Base-by-base conservation (phyloP, 2,797 vertebrate genomes). In the Chrosomus eos region DNA sequence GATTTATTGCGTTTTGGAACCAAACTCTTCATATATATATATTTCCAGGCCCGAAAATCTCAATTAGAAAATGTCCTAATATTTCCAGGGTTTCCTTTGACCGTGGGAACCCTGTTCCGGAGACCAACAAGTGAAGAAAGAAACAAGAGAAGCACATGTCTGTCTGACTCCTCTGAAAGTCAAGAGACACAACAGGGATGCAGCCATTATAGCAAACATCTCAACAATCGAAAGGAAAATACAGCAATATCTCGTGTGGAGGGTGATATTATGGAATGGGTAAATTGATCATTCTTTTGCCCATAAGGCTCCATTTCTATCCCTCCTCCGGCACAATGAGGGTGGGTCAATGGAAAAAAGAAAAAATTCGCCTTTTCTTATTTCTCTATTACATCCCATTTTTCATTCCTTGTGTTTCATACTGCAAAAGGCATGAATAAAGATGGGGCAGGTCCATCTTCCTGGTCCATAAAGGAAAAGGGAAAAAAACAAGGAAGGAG, bases 261-360 rank as follows among this genome's bases (percentile, higher is more conserved):
- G 85, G 81, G 89, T 87, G 91, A 92, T 91, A 93, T 93, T 91
- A 94, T 89, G 45, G 90, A 90, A 91, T 85, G 90, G 88, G 89
- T 92, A 88, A 94, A 91, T 81, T 90, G 91, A 89, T 88, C 83
- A 87, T 89, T 91, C 87, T 88, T 86, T 76, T 87, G 89, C 88
- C 87, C 88, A 90, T 89, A 77, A 90, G 89, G 89, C 90, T 87
- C 89, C 88, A 91, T 90, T 93, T 87, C 89, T 80, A 91, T 88
- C 86, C 89, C 88, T 91, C 91, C 93, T 92, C 88, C 89, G 80
- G 80, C 90, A 90, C 90, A 91, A 90, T 93, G 89, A 92, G 90
- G 84, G 81, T 87, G 87, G 87, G 90, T 75, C 80, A 40, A 67
- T 60, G 88, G 89, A 88, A 86, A 83, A 23, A 73, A 8, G 83